phyloP scores from a whole-genome alignment of 2,113 vertebrate species.

The Chloropsis cyanopogon region DNA sequence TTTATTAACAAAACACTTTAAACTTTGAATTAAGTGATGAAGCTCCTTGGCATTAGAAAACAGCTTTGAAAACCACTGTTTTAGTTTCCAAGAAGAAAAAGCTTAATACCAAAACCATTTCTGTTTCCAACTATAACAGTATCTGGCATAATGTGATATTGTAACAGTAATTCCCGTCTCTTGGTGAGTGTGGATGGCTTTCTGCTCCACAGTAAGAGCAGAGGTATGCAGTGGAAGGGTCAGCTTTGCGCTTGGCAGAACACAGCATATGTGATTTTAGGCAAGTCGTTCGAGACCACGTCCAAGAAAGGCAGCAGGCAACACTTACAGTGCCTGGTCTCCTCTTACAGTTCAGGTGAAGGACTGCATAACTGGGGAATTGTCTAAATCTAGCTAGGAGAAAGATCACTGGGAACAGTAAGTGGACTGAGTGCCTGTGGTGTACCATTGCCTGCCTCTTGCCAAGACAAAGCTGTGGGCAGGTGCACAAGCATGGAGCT shows the following conservation, averaged over 20 bases:
- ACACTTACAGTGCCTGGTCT: background rate
- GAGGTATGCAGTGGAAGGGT: slow-evolving; percentile 29
- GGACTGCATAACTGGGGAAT: background rate
- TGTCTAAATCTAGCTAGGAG: background rate
- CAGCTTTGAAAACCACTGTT: background rate
- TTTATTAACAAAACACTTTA: slow-evolving; percentile 14
- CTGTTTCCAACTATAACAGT: slow-evolving; percentile 30
- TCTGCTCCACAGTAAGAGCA: background rate
- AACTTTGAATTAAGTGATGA: background rate
- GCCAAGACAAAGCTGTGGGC: background rate
- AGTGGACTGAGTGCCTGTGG: background rate
- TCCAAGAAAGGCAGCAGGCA: slow-evolving; percentile 17
- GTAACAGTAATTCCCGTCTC: background rate
- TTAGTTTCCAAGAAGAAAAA: slow-evolving; percentile 31
- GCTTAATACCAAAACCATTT: slow-evolving; percentile 3
- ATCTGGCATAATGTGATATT: background rate
- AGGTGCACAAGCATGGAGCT: background rate
- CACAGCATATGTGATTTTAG: background rate
- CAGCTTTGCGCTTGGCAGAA: background rate
- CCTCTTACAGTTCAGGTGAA: background rate
- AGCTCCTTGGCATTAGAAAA: background rate
- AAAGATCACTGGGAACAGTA: background rate
- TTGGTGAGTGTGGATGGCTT: background rate
- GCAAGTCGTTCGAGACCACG: rapidly evolving
- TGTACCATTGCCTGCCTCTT: background rate